Percentiles rank a stretch among this genome's conserved stretches.
These are phyloP conservation scores for Mormyrops attenuatus DNA, from an alignment of 2,797 vertebrate species.

Conservation along the genomic window DNA sequence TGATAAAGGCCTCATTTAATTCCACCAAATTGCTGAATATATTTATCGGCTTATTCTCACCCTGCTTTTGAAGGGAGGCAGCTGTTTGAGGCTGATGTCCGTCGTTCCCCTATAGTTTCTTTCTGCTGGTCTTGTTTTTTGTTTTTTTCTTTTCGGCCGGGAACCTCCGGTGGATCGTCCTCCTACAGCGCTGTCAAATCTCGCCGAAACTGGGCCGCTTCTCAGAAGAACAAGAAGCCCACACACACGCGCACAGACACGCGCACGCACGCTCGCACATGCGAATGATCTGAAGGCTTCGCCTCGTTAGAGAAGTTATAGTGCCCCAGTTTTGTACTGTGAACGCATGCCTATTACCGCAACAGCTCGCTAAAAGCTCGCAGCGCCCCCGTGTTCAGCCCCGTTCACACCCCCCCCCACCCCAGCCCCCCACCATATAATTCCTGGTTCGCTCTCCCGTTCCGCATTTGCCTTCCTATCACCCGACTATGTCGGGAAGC, in stretches of 20 bases:
- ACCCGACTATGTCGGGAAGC: background rate
- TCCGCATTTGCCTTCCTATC: background rate
- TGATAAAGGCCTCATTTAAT: background rate
- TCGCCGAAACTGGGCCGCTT: background rate
- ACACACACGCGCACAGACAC: background rate
- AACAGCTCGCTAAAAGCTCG: background rate
- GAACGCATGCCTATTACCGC: background rate
- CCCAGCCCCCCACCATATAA: background rate
- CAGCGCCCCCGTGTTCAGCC: background rate
- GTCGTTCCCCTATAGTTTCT: background rate
- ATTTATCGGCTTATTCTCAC: background rate
- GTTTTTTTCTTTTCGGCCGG: background rate
- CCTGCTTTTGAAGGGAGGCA: background rate
- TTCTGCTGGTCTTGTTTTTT: background rate
- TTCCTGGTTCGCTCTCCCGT: background rate
- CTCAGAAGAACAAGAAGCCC: background rate
- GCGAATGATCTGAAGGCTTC: background rate
- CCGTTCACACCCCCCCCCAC: too few species aligned
- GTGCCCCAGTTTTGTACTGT: background rate
- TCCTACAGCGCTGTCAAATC: background rate
- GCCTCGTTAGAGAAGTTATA: background rate
- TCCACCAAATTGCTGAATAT: background rate
- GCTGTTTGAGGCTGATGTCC: background rate
- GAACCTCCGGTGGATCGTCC: background rate
- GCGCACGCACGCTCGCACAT: background rate